Percentiles rank a stretch among this genome's conserved stretches.
These are phyloP conservation scores for Hyposmocoma kahamanoa DNA, from an alignment of 1,140 invertebrate genomes.

Conservation along the genomic window DNA sequence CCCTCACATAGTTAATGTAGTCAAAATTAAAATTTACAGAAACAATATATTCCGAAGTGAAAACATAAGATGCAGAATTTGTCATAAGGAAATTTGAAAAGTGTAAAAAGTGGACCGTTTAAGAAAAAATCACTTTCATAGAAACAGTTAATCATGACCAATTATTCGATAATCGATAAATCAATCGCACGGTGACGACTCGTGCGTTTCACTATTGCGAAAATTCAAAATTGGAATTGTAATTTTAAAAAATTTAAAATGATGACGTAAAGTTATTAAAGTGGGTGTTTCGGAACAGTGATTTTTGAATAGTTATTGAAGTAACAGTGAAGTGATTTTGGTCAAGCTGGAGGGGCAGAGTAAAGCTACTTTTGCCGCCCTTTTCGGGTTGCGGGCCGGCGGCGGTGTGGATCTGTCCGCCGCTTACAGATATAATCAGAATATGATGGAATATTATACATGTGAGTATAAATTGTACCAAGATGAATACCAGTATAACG, in stretches of 20 bases:
- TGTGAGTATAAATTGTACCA: no score
- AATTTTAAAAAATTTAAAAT: conserved; percentile 2
- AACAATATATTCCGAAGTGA: no score
- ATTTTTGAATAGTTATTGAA: neutral
- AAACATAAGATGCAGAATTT: no score
- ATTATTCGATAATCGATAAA: conserved; percentile 7
- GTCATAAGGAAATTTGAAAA: no score
- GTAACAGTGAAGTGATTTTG: conserved; percentile 15
- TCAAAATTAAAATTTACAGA: no score
- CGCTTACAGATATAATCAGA: conserved; percentile 96
- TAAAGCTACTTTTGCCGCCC: conserved; percentile 70
- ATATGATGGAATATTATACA: conserved; percentile 99
- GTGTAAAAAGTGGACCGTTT: no score
- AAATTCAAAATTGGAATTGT: conserved; percentile 9
- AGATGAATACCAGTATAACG: no score
- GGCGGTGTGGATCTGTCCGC: conserved; percentile 89
- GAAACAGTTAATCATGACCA: neutral
- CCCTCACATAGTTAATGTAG: no score
- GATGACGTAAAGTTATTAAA: conserved; percentile 18
- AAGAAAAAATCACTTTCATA: neutral
- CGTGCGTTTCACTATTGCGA: conserved; percentile 1
- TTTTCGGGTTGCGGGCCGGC: conserved; percentile 69
- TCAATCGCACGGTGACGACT: conserved; percentile 5
- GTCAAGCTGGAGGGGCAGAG: conserved; percentile 70
- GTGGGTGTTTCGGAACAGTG: neutral